Base-by-base conservation (phyloP, 2,797 vertebrate genomes). In the Eulemur albifrons region DNA sequence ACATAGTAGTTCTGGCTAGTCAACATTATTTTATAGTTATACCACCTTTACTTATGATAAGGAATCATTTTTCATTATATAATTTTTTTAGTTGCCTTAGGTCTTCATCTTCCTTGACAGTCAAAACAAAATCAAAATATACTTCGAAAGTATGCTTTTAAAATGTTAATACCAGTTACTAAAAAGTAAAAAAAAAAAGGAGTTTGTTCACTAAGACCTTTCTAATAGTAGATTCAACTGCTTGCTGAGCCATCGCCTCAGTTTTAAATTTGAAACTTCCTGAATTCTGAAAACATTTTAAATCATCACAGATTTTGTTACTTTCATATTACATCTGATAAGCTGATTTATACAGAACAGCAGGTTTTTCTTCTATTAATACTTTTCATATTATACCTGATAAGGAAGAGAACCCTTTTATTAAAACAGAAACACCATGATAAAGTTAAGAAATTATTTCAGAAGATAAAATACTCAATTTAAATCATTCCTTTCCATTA, bases 181-280 rank as follows among this genome's bases (percentile, higher is more conserved):
- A 93, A 91, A 75, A 86, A 87, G 57, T 61, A 20, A 20, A 79
- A 43, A 67, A 38, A 38, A 67, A 89, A 82, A 76, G 38, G 10
- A 75, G 7, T 72, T 45, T 45, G 7, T 32, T 96, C 59, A 95
- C 80, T 77, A 85, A 91, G 27, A 77, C 40, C 18, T 52, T 95
- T 89, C 25, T 82, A 82, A 87, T 12, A 91, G 50, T 45, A 93
- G 21, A 95, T 38, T 92, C 43, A 95, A 69, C 59, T 95, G 83
- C 40, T 59, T 81, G 17, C 7, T 84, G 5, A 77, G 20, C 35
- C 21, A 88, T 52, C 43, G n/a, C 32, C n/a, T 86, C 61, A 87
- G 45, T 88, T 91, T 88, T 88, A 43, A 89, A 93, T 81, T 85
- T 67, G 82, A 89, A 97, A 97, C 69, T 86, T 96, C 25, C 80